A percentile compares a stretch with the other conserved stretches of the same genome.
Evolutionary conservation across 2,888 invertebrate genomes (phyloP).

Genomic region (Ormyrus labotus): DNA sequence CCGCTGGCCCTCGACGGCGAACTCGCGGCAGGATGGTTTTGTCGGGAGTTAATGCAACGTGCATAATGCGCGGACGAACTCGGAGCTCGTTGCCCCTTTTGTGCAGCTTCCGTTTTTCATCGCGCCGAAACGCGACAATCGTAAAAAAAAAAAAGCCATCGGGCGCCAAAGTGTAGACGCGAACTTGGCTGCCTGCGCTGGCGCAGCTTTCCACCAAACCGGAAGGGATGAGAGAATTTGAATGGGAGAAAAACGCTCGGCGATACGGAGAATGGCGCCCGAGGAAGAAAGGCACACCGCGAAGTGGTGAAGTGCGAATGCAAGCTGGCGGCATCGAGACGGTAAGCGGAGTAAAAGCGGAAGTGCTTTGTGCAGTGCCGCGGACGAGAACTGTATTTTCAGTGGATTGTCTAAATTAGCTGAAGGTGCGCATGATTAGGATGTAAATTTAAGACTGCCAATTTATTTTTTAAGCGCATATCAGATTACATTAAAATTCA

Average conservation of each 20-base stretch:
- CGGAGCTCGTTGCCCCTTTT: background rate
- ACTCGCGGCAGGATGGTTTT: background rate
- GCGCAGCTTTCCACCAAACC: background rate
- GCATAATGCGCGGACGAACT: background rate
- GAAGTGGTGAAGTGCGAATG: conserved; percentile 1
- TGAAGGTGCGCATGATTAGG: conserved; percentile 43
- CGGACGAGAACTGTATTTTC: conserved; percentile 45
- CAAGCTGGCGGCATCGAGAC: background rate
- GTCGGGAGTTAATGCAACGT: conserved; percentile 11
- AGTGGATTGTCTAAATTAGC: conserved; percentile 24
- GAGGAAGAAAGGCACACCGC: background rate
- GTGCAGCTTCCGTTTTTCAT: background rate
- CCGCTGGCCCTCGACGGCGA: too few species aligned
- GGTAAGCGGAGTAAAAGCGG: conserved; percentile 21
- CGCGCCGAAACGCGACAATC: background rate
- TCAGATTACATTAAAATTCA: too few species aligned
- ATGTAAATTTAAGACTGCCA: background rate
- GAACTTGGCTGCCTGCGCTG: conserved; percentile 9
- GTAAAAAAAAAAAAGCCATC: too few species aligned
- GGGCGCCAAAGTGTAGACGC: background rate
- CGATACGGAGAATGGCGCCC: background rate
- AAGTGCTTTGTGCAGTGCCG: conserved; percentile 33
- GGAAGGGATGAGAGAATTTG: conserved; percentile 24
- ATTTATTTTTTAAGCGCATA: background rate
- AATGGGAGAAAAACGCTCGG: conserved; percentile 35